These are phyloP conservation scores for Erethizon dorsatum DNA, from an alignment of 2,797 vertebrate species.

Conservation along the genomic window DNA sequence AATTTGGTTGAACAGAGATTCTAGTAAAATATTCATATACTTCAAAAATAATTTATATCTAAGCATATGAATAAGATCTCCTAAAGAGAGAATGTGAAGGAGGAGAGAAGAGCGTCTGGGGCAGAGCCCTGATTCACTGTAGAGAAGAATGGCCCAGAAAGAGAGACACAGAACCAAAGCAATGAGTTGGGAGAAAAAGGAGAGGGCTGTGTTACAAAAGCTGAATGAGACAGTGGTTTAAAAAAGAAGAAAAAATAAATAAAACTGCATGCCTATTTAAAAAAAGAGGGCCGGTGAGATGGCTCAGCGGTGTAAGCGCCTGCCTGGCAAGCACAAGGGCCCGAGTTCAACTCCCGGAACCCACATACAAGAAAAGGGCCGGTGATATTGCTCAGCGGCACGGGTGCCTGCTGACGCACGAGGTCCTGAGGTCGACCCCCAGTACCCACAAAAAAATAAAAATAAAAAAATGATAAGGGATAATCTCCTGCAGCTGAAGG, in stretches of 20 bases:
- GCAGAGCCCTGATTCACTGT: not conserved
- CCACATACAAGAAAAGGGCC: too few species aligned
- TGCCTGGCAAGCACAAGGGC: too few species aligned
- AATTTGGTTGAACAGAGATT: not conserved
- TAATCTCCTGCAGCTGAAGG: not conserved
- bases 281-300: not conserved
- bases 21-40: not conserved
- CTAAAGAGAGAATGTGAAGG: not conserved
- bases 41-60: not conserved
- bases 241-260: not conserved
- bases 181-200: not conserved
- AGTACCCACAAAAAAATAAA: not conserved
- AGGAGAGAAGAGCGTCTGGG: not conserved
- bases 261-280: not conserved
- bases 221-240: not conserved
- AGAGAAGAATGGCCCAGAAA: not conserved
- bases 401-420: too few species aligned
- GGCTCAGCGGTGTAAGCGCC: too few species aligned
- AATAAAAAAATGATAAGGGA: not conserved
- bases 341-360: too few species aligned
- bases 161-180: not conserved
- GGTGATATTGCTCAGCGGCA: too few species aligned
- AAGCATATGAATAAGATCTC: not conserved
- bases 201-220: not conserved
- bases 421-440: too few species aligned